Percentiles rank a stretch among this genome's conserved stretches.
Evolutionary conservation across 2,888 invertebrate species (phyloP).

Genomic region (Cheilosia impressa): DNA sequence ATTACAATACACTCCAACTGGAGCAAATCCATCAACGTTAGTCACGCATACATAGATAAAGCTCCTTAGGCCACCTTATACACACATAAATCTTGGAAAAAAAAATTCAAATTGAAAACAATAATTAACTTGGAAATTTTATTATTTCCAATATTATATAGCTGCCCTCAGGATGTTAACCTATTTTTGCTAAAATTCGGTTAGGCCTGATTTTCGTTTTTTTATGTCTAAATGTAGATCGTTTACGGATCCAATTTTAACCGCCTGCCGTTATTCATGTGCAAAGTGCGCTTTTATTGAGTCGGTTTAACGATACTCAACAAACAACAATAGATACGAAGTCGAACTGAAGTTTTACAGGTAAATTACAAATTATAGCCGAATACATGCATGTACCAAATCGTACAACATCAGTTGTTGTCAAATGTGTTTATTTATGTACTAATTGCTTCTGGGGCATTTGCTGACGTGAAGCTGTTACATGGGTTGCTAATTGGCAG

Average conservation of each 20-base stretch:
- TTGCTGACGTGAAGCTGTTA: neutral
- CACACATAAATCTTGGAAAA: no score
- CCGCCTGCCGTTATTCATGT: neutral
- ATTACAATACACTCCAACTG: no score
- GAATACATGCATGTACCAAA: neutral
- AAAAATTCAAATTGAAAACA: no score
- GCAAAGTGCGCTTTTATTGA: neutral
- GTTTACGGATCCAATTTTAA: neutral
- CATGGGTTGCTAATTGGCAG: neutral
- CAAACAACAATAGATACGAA: neutral
- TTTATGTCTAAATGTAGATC: neutral
- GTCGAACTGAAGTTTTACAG: neutral
- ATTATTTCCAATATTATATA: conserved; percentile 1
- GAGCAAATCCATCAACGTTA: no score
- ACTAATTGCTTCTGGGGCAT: neutral
- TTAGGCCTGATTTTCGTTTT: neutral
- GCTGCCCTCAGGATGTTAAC: neutral
- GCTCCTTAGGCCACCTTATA: no score
- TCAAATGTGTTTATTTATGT: neutral
- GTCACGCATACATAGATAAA: no score
- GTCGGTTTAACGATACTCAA: neutral
- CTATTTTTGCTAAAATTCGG: neutral
- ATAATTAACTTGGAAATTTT: neutral
- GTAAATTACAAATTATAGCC: neutral
- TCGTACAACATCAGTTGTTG: neutral